These are phyloP conservation scores for Camponotus floridanus DNA, from an alignment of 1,140 invertebrate genomes.

Conservation along the genomic window DNA sequence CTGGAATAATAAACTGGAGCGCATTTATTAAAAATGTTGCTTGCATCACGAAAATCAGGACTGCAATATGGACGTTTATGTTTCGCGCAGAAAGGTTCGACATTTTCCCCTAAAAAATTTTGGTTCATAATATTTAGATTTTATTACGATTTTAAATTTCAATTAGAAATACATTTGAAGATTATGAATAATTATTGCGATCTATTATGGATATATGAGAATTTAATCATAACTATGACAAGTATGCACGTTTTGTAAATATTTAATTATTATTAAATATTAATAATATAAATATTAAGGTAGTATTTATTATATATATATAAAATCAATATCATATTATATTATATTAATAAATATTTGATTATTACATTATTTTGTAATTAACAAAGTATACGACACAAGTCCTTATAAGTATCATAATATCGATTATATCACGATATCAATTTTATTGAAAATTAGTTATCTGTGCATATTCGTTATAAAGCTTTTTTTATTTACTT, in stretches of 20 bases:
- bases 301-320: neutral
- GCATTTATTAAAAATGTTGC: conserved; percentile 71
- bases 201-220: neutral
- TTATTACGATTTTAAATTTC: neutral
- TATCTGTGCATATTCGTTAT: neutral
- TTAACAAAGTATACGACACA: neutral
- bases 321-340: too few species aligned
- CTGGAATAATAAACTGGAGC: conserved; percentile 69
- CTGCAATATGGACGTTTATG: conserved; percentile 58
- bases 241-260: neutral
- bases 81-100: conserved; percentile 75
- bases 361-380: too few species aligned
- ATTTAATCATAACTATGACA: conserved; percentile 7
- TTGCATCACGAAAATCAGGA: conserved; percentile 53
- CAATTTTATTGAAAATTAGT: conserved; percentile 5
- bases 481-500: neutral
- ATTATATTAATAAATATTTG: too few species aligned
- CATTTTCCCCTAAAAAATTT: conserved; percentile 74
- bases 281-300: too few species aligned
- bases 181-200: neutral
- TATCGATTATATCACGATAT: neutral
- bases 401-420: neutral
- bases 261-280: conserved; percentile 16
- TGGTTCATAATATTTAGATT: neutral
- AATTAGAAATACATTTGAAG: neutral